Evolutionary conservation across 2,797 vertebrate genomes (phyloP).

Genomic region (Esox masquinongy): DNA sequence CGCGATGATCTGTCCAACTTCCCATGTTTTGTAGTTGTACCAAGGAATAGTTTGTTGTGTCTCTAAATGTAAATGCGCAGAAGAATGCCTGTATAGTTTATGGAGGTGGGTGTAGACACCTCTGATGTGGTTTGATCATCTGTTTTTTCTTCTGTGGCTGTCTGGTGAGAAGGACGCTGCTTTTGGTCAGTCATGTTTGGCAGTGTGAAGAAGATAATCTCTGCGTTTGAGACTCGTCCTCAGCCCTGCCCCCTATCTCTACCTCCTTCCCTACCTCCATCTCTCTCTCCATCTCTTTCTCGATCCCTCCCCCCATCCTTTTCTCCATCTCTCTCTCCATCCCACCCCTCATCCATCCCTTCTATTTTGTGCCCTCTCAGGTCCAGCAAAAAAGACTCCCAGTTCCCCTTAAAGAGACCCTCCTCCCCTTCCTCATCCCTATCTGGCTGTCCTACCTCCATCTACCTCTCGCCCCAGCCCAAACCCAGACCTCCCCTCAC

Average conservation of each 20-base stretch:
- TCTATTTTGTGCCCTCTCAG: not conserved
- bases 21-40: not conserved
- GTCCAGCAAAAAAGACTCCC: not conserved
- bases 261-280: not conserved
- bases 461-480: not conserved
- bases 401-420: not conserved
- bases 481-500: not conserved
- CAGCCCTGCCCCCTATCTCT: not conserved
- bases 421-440: not conserved
- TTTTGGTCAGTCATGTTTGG: not conserved
- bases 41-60: not conserved
- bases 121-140: not conserved
- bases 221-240: not conserved
- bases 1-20: not conserved
- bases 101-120: not conserved
- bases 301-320: not conserved
- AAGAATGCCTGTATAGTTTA: not conserved
- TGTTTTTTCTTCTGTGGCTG: not conserved
- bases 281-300: not conserved
- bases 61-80: not conserved
- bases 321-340: not conserved
- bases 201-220: constrained; percentile 5
- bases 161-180: not conserved
- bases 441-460: not conserved
- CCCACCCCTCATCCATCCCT: not conserved